These are phyloP conservation scores for Morbakka virulenta DNA, from an alignment of 30 jellyfish, hydroid and myxozoan species.

Conservation along the genomic window DNA sequence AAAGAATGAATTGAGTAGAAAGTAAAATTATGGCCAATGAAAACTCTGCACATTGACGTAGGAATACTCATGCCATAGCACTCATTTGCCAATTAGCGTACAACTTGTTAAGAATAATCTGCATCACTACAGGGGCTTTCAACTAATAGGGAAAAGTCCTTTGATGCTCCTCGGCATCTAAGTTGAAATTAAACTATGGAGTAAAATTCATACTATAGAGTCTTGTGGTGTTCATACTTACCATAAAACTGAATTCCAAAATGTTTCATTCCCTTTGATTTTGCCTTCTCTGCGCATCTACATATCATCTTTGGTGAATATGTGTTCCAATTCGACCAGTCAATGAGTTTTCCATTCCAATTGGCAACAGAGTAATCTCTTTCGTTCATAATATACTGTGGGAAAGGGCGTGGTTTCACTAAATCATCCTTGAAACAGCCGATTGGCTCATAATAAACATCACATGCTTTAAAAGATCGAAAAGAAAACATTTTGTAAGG, in stretches of 20 bases:
- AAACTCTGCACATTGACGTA: too few relatives aligned
- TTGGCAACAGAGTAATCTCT: conserved; percentile 51
- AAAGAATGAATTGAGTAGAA: too few relatives aligned
- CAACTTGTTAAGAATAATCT: too few relatives aligned
- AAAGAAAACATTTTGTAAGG: not conserved
- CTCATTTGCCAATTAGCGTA: too few relatives aligned
- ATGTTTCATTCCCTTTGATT: conserved; percentile 17
- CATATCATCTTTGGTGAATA: conserved; percentile 65
- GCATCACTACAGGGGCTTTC: too few relatives aligned
- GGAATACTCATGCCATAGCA: too few relatives aligned
- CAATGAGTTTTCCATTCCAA: conserved; percentile 66
- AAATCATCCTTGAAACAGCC: conserved; percentile 57
- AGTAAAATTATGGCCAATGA: too few relatives aligned
- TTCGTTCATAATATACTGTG: conserved; percentile 66
- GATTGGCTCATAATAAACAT: conserved; percentile 57
- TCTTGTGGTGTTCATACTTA: not conserved
- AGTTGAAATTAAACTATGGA: too few relatives aligned
- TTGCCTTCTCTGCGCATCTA: conserved; percentile 69
- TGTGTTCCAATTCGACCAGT: conserved; percentile 82
- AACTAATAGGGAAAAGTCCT: too few relatives aligned
- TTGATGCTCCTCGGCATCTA: too few relatives aligned
- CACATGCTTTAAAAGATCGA: conserved; percentile 56
- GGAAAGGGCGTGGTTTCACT: conserved; percentile 66
- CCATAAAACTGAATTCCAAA: conserved; percentile 81
- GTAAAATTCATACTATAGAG: not conserved